A percentile compares a stretch with the other conserved stretches of the same genome.
Conservation (phyloP, 30 jellyfish, hydroid and myxozoan genomes). For the Hydra vulgaris region DNA sequence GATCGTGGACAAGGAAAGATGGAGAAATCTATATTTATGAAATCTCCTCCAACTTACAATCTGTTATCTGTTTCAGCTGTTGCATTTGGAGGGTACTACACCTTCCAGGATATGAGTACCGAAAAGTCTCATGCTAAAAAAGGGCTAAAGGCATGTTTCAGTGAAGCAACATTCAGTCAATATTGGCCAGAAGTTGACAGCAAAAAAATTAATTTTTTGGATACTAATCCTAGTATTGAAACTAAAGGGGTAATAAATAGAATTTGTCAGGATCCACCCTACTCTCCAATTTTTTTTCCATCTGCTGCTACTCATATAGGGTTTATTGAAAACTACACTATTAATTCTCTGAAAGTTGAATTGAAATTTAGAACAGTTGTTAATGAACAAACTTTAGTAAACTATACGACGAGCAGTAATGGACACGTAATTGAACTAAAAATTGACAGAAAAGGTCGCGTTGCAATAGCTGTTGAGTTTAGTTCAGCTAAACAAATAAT, state of each 20-base stretch:
- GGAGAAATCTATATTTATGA: constrained; percentile 37
- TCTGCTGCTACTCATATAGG: constrained; percentile 79
- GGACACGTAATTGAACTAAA: constrained; percentile 47
- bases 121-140: constrained; percentile 62
- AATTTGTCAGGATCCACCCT: constrained; percentile 51
- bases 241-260: background rate
- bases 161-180: constrained; percentile 57
- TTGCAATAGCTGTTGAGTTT: constrained; percentile 53
- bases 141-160: constrained; percentile 54
- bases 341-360: constrained; percentile 35
- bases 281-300: constrained; percentile 79
- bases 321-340: constrained; percentile 29
- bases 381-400: constrained; percentile 50
- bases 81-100: constrained; percentile 60
- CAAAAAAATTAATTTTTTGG: constrained; percentile 40
- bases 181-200: constrained; percentile 31
- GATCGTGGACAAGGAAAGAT: constrained; percentile 67
- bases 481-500: constrained; percentile 47
- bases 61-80: constrained; percentile 67
- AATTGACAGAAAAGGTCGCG: constrained; percentile 69
- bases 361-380: constrained; percentile 78
- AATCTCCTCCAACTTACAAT: constrained; percentile 89
- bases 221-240: background rate
- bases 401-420: constrained; percentile 53
- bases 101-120: constrained; percentile 47